Base-by-base conservation (phyloP, 2,113 vertebrate species). In the Chrysochloris asiatica region DNA sequence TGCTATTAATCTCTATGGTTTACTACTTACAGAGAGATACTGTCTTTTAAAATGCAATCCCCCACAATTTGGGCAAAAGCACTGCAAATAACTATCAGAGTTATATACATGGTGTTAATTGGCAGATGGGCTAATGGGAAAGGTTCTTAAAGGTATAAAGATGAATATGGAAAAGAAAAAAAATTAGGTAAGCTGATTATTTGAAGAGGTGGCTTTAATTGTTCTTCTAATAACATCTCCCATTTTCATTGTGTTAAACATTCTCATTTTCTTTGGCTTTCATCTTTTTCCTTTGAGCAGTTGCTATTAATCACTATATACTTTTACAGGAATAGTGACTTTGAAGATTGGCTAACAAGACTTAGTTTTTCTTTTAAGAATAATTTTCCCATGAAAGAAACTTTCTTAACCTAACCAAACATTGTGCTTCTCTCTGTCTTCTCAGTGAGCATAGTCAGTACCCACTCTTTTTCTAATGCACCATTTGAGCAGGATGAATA, bases 351-450 rank as follows among this genome's bases (percentile, higher is more conserved):
- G 19, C 38, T 54, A 88, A 72, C 7, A 63, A 82, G 13, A 22
- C 73, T 93, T 91, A 33, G 33, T 61, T 93, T 93, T 87, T 92
- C 61, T 81, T 81, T 88, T 88, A 86, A 91, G 67, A 50, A 41
- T 48, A 85, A 50, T 33, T 91, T 94, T 95, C 75, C 43, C 59
- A 90, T 65, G 78, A 86, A 92, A 13, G n/a, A 33, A 82, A 80
- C 13, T 52, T 85, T 47, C 72, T 87, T 79, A 56, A 94, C 41
- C 47, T 67, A 45, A 65, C 54, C 0, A 2, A 83, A 78, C 48
- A 59, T 84, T 24, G 21, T 48, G 1, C 90, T 83, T 89, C 80
- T 91, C 41, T 88, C 52, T 77, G 72, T 76, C 36, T 71, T 77
- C 54, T 48, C 48, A 65, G 45, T 26, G 45, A 88, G 65, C 33